Base-by-base conservation (phyloP, 2,797 vertebrate species). In the Dendrocincla tyrannina region DNA sequence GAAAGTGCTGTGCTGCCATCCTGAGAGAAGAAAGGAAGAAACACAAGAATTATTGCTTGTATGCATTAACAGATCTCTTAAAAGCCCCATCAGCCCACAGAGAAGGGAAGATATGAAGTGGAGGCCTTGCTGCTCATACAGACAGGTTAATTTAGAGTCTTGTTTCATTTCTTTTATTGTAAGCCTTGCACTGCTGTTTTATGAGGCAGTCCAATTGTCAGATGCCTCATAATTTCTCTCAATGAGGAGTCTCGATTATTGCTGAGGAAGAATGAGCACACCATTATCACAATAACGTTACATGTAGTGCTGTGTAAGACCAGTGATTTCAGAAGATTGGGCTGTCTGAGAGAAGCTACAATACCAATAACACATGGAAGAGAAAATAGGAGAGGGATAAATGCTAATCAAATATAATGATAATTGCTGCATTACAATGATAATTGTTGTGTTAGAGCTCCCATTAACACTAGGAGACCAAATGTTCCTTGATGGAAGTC, bases 1-100 rank as follows among this genome's bases (percentile, higher is more conserved):
- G 99, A 99, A 97, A 99, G 98, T 19, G 99, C 99, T 9, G 98
- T 99, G 89, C 99, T 99, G 97, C 98, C 99, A 89, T 99, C 99
- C 99, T 99, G 89, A 14, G 66, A 95, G 50, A 6, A 42, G 25
- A 83, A 93, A 19, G n/a, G 27, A 93, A 84, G 69, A 56, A 92
- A 62, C 13, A 55, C 46, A 62, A 72, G 13, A 42, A 67, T 70
- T 68, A 28, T 56, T 66, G 66, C 17, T 53, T 41, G 35, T 60
- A 32, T 30, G 30, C 44, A 69, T 24, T 58, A 74, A 42, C 35
- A 52, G n/a, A 46, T 13, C 59, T 81, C 63, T 78, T 81, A 72
- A 75, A 85, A 89, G 56, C 17, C 35, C 35, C 60, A 79, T 64
- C 58, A 90, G 39, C 27, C 50, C 52, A 47, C 20, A 37, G 59